These are phyloP conservation scores for Calypte anna DNA, from an alignment of 2,113 vertebrate species.

Conservation along the genomic window DNA sequence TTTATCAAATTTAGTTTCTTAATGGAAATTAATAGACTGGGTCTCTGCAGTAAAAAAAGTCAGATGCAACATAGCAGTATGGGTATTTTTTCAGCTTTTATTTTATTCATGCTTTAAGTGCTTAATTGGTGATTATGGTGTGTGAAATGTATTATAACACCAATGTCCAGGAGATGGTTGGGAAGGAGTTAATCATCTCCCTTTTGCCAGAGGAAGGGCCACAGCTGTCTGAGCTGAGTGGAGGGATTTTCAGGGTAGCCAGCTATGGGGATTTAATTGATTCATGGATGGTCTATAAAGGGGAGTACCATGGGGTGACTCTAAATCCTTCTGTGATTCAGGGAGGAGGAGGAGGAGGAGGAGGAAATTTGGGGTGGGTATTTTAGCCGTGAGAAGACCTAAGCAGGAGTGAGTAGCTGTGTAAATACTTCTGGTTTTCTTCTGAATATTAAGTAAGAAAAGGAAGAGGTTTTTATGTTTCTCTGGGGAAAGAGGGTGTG, in stretches of 20 bases:
- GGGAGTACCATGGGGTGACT: background rate
- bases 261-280: conserved; percentile 66
- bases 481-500: background rate
- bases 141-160: background rate
- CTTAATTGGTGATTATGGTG: background rate
- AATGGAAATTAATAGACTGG: conserved; percentile 68
- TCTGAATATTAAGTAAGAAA: background rate
- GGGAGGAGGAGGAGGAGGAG: background rate
- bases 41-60: conserved; percentile 6
- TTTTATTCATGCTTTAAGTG: background rate
- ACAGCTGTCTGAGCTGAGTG: conserved; percentile 55
- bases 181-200: conserved; percentile 55
- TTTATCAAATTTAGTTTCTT: conserved; percentile 64
- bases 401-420: background rate
- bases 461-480: background rate
- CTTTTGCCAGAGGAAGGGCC: conserved; percentile 32
- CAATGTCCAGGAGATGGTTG: background rate
- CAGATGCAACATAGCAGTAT: background rate
- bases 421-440: background rate
- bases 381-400: background rate
- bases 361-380: background rate
- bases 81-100: background rate
- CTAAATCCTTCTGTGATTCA: background rate
- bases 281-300: conserved; percentile 29
- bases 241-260: conserved; percentile 59